phyloP scores from a whole-genome alignment of 1,140 invertebrate species.

The fruit fly (Drosophila melanogaster) region Release_6_plus_ISO1_MT NC_004354.4:18792001-18792500 shows the following conservation, averaged over 20 bases:
- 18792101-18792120: slow-evolving; percentile 90
- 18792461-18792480: slow-evolving; percentile 94
- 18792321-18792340: slow-evolving; percentile 96
- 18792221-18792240: slow-evolving; percentile 94
- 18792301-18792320: slow-evolving; percentile 93
- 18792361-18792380: slow-evolving; percentile 97
- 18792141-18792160: slow-evolving; percentile 94
- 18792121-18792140: slow-evolving; percentile 92
- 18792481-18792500: slow-evolving; percentile 89
- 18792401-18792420: slow-evolving; percentile 95
- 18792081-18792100: slow-evolving; percentile 98
- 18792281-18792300: slow-evolving; percentile 93
- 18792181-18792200: slow-evolving; percentile 96
- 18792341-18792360: slow-evolving; percentile 96
- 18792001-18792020: slow-evolving; percentile 97
- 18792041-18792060: slow-evolving; percentile 96
- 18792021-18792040: slow-evolving; percentile 97
- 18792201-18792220: slow-evolving; percentile 97
- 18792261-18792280: slow-evolving; percentile 97
- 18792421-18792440: slow-evolving; percentile 96
- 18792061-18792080: slow-evolving; percentile 98
- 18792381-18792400: slow-evolving; percentile 98
- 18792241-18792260: slow-evolving; percentile 98
- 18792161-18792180: slow-evolving; percentile 89
- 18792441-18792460: slow-evolving; percentile 97